Percentiles rank a stretch among this genome's conserved stretches.
phyloP scores from a whole-genome alignment of 2,888 invertebrate species.

The Idaea dimidiata region DNA sequence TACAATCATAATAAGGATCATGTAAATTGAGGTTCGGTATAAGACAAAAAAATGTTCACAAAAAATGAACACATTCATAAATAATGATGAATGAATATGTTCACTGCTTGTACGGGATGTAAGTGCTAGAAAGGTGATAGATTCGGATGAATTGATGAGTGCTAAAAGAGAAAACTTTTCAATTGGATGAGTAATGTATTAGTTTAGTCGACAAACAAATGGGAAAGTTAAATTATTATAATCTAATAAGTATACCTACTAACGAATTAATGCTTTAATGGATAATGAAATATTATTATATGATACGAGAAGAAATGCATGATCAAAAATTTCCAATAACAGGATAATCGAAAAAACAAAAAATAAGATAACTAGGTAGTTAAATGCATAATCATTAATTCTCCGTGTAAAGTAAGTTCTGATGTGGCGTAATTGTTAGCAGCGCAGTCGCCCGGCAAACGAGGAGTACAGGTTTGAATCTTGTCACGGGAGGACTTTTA shows the following conservation, averaged over 20 bases:
- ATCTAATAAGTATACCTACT: neutral
- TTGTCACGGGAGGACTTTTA: too few relatives aligned
- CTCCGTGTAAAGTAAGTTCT: too few relatives aligned
- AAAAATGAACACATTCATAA: slow-evolving; percentile 49
- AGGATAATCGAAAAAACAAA: too few relatives aligned
- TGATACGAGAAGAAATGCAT: too few relatives aligned
- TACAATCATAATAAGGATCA: slow-evolving; percentile 9
- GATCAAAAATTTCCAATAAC: too few relatives aligned
- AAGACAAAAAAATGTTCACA: slow-evolving; percentile 38
- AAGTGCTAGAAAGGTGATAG: slow-evolving; percentile 29
- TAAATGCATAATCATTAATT: too few relatives aligned
- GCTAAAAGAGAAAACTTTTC: neutral
- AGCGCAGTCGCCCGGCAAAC: too few relatives aligned
- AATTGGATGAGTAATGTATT: slow-evolving; percentile 11
- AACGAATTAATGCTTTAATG: too few relatives aligned
- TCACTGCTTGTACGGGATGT: slow-evolving; percentile 27
- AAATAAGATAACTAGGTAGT: too few relatives aligned
- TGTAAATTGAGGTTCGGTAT: slow-evolving; percentile 17
- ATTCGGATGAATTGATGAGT: slow-evolving; percentile 14
- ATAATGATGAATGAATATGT: slow-evolving; percentile 51
- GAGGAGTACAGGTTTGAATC: too few relatives aligned
- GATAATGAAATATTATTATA: too few relatives aligned
- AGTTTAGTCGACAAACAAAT: slow-evolving; percentile 10
- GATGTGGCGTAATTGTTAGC: too few relatives aligned
- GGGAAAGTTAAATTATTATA: neutral